phyloP scores from a whole-genome alignment of 2,113 vertebrate genomes.

The Panthera tigris region DNA sequence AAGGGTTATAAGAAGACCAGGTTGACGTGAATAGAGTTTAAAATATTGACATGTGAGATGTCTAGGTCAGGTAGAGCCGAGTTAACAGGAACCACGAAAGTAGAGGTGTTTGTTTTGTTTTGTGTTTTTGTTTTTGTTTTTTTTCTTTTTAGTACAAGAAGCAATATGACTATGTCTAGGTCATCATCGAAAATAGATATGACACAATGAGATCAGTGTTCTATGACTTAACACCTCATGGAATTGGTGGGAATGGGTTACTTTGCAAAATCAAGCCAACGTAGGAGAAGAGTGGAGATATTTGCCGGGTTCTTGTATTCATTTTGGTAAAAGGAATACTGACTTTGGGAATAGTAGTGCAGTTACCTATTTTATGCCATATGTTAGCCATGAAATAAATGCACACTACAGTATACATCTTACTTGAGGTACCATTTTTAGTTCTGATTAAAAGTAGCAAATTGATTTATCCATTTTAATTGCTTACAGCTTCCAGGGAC shows the following conservation, averaged over 20 bases:
- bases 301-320: background rate
- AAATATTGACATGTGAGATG: background rate
- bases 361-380: background rate
- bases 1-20: background rate
- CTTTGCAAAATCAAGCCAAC: background rate
- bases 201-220: background rate
- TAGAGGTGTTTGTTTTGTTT: background rate
- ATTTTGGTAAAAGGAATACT: background rate
- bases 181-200: background rate
- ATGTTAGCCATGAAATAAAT: background rate
- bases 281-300: background rate
- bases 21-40: background rate
- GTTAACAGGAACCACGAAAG: background rate
- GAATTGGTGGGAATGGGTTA: background rate
- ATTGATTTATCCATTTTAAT: background rate
- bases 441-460: background rate
- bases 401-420: background rate
- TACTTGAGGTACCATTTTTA: background rate
- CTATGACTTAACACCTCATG: background rate
- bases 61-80: background rate
- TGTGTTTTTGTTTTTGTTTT: background rate
- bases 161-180: background rate
- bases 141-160: background rate
- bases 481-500: background rate
- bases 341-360: background rate